Percentiles rank a stretch among this genome's conserved stretches.
Evolutionary conservation across 2,113 vertebrate species (phyloP).

Genomic region (Neotragus pygmaeus): DNA sequence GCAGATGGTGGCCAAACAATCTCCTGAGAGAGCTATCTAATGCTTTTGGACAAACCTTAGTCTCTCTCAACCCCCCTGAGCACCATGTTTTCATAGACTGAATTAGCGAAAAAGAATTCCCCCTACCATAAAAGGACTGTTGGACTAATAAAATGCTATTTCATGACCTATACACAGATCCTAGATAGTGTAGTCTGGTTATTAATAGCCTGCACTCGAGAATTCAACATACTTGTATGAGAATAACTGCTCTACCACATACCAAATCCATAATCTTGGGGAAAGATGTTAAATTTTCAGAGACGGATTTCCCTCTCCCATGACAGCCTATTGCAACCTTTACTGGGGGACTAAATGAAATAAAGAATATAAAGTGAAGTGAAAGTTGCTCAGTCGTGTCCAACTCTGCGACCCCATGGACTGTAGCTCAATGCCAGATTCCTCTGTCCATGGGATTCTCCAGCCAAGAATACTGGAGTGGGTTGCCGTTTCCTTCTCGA

Average conservation of each 20-base stretch:
- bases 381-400: background rate
- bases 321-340: background rate
- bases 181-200: background rate
- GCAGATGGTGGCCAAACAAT: background rate
- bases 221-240: background rate
- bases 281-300: background rate
- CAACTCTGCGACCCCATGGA: background rate
- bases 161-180: background rate
- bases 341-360: background rate
- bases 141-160: background rate
- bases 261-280: background rate
- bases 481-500: background rate
- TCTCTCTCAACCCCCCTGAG: background rate
- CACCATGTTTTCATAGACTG: background rate
- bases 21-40: background rate
- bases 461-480: background rate
- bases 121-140: background rate
- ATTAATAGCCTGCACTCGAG: background rate
- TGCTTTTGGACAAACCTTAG: background rate
- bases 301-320: background rate
- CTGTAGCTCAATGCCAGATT: background rate
- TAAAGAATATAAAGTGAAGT: background rate
- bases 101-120: conserved; percentile 10
- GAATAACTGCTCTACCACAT: background rate
- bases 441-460: background rate